phyloP scores from a whole-genome alignment of 2,888 invertebrate species.

The Coremacera marginata region DNA sequence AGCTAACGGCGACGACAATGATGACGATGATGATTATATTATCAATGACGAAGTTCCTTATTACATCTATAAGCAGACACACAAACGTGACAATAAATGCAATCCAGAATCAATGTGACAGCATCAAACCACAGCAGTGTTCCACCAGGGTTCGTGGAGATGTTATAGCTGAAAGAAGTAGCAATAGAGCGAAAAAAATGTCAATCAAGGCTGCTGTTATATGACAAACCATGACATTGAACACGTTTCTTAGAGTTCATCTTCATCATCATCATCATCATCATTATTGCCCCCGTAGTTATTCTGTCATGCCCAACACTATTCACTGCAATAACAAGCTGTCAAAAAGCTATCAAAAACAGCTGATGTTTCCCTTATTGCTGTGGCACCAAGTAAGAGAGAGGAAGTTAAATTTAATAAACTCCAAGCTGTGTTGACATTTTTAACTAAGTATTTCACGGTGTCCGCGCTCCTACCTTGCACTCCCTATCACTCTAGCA shows the following conservation, averaged over 20 bases:
- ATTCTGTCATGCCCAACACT: neutral
- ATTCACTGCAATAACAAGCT: conserved; percentile 53
- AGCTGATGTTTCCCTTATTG: conserved; percentile 67
- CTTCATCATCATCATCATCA: neutral
- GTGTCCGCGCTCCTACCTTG: neutral
- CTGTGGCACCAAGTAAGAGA: conserved; percentile 10
- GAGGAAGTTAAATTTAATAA: conserved; percentile 35
- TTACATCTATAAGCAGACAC: neutral
- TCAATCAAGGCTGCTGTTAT: neutral
- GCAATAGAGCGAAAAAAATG: neutral
- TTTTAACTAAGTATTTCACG: conserved; percentile 54
- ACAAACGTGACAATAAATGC: neutral
- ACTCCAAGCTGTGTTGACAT: conserved; percentile 37
- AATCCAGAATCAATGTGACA: no score
- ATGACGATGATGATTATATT: neutral
- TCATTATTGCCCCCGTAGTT: neutral
- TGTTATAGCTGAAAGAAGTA: neutral
- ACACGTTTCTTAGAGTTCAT: neutral
- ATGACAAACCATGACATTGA: no score
- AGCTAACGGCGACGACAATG: neutral
- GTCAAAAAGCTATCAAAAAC: conserved; percentile 67
- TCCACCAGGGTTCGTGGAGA: no score
- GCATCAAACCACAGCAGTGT: no score
- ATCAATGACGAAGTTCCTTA: neutral
- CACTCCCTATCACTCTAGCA: neutral